Evolutionary conservation across 2,797 vertebrate species (phyloP).

Genomic region (Phoeniculus purpureus): DNA sequence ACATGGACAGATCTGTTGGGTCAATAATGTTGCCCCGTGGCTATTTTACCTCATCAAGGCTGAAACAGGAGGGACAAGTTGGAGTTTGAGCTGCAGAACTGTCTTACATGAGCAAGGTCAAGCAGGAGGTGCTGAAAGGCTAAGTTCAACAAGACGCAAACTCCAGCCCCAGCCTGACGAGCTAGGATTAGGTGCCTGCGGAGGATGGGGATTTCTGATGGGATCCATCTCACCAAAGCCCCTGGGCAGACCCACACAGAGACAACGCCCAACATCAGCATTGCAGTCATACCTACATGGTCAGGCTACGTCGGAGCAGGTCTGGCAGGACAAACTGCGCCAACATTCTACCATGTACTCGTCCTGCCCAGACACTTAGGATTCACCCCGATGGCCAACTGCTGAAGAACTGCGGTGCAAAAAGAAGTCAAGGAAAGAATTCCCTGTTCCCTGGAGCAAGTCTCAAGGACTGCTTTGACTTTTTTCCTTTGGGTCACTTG

Average conservation of each 20-base stretch:
- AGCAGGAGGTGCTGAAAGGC: neutral
- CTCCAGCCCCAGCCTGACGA: rapidly evolving
- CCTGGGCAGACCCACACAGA: neutral
- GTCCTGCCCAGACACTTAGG: rapidly evolving
- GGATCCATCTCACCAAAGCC: neutral
- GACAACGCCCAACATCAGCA: constrained; percentile 16
- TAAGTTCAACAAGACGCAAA: neutral
- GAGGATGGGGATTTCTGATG: constrained; percentile 8
- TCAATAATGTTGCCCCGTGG: neutral
- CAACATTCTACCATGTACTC: neutral
- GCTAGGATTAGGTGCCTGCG: neutral
- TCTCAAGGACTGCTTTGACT: neutral
- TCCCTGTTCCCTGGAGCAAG: neutral
- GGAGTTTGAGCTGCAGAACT: neutral
- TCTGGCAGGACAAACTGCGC: neutral
- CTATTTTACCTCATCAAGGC: neutral
- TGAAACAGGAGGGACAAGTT: neutral
- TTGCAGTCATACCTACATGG: neutral
- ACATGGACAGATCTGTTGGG: neutral
- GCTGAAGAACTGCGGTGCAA: neutral
- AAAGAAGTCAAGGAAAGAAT: neutral
- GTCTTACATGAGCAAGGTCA: neutral
- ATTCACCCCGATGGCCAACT: neutral
- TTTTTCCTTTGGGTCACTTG: neutral
- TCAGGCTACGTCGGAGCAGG: neutral